Evolutionary conservation across 2,797 vertebrate species (phyloP).

Genomic region (Sebastes goodei): DNA sequence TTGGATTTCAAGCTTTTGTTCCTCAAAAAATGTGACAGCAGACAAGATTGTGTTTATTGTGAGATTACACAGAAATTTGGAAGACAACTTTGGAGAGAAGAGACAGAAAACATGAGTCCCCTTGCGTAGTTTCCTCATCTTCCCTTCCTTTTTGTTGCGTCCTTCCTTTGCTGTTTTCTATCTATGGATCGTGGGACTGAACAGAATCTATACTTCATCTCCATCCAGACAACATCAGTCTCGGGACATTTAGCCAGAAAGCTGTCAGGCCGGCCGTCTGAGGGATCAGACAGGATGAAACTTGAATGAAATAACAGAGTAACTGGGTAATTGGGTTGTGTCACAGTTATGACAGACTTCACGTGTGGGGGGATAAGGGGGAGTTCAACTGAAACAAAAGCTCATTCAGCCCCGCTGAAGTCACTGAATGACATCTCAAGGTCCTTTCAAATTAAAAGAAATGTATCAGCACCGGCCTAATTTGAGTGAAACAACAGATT

Average conservation of each 20-base stretch:
- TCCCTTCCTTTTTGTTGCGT: background rate
- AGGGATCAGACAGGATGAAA: constrained; percentile 13
- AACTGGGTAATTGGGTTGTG: constrained; percentile 48
- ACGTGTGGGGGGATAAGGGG: background rate
- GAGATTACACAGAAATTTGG: background rate
- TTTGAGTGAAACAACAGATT: constrained; percentile 41
- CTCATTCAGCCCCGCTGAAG: constrained; percentile 11
- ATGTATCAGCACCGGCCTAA: background rate
- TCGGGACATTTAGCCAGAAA: background rate
- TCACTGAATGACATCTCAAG: constrained; percentile 38
- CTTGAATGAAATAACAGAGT: constrained; percentile 22
- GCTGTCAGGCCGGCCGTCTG: background rate
- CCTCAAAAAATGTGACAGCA: background rate
- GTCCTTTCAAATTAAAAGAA: constrained; percentile 34
- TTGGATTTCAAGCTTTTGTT: background rate
- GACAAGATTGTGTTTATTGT: background rate
- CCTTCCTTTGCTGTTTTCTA: background rate
- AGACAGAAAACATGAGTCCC: background rate
- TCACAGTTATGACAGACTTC: constrained; percentile 21
- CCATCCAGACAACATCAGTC: constrained; percentile 7
- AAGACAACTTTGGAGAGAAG: background rate
- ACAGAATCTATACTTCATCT: constrained; percentile 10
- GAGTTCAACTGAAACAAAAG: constrained; percentile 21
- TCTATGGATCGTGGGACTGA: background rate
- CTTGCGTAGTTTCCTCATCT: background rate